Conservation (phyloP, 2,888 invertebrate species). For the Metalampra italica region DNA sequence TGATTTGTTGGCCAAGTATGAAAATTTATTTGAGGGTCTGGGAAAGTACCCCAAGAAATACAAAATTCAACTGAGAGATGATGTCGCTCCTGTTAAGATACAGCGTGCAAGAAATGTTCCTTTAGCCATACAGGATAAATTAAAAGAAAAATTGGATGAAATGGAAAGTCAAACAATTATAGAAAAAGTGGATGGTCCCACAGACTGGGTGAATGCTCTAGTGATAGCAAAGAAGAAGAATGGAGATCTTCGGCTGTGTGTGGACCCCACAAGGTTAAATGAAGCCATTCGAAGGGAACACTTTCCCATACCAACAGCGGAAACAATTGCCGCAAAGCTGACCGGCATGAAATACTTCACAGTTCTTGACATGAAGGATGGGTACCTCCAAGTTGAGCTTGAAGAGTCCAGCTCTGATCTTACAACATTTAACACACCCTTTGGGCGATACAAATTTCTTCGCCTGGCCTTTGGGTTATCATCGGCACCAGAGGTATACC, state of each 20-base stretch:
- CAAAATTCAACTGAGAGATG: neutral
- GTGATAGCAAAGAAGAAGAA: conserved; percentile 11
- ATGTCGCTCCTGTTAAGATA: conserved; percentile 1
- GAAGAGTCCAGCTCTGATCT: conserved; percentile 8
- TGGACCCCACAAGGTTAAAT: conserved; percentile 15
- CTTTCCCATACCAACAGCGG: conserved; percentile 13
- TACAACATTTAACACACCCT: conserved; percentile 8
- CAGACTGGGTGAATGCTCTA: conserved; percentile 15
- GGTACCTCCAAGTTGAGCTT: conserved; percentile 9
- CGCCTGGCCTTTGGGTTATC: conserved; percentile 22
- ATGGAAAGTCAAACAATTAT: conserved; percentile 8
- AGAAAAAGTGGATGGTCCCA: conserved; percentile 13
- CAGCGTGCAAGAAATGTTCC: conserved; percentile 13
- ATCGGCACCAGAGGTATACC: conserved; percentile 18
- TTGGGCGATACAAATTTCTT: conserved; percentile 7
- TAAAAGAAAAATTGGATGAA: conserved; percentile 5
- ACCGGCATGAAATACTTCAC: conserved; percentile 11
- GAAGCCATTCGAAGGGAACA: conserved; percentile 12
- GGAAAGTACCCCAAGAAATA: neutral
- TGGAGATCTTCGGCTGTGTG: conserved; percentile 11
- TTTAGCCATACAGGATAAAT: conserved; percentile 1
- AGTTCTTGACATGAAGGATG: conserved; percentile 10
- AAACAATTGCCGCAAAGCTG: conserved; percentile 12
- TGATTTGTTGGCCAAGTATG: neutral
- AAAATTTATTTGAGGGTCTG: neutral